Evolutionary conservation across 2,113 vertebrate genomes (phyloP).

Genomic region (Castor canadensis): DNA sequence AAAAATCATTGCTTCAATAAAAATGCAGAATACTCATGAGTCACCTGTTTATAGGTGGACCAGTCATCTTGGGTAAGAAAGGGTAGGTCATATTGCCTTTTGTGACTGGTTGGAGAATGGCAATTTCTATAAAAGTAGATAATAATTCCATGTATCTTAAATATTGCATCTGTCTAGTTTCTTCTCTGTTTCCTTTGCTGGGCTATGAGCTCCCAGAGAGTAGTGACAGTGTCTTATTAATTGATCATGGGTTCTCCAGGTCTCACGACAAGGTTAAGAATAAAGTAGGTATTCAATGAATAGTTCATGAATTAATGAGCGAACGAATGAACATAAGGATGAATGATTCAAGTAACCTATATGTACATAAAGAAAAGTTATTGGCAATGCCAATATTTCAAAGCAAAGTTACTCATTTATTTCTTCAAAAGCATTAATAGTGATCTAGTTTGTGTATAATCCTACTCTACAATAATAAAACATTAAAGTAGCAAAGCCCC

Average conservation of each 20-base stretch:
- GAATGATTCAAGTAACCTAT: background rate
- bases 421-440: slow-evolving; percentile 25
- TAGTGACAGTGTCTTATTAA: slow-evolving; percentile 7
- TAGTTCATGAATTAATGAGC: background rate
- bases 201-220: background rate
- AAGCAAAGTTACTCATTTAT: slow-evolving; percentile 29
- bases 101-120: background rate
- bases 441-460: slow-evolving; percentile 15
- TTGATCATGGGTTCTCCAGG: background rate
- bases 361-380: slow-evolving; percentile 40
- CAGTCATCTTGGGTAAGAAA: background rate
- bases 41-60: background rate
- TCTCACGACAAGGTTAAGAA: background rate
- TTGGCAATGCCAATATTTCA: slow-evolving; percentile 43
- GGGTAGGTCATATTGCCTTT: background rate
- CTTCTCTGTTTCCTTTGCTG: background rate
- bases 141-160: background rate
- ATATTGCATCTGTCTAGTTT: background rate
- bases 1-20: slow-evolving; percentile 33
- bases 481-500: background rate
- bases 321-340: background rate
- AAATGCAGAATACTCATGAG: slow-evolving; percentile 25
- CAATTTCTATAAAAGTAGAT: background rate
- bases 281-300: background rate
- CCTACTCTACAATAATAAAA: background rate